Base-by-base conservation (phyloP, 2,113 vertebrate species). In the Neodontobutis hainanensis region DNA sequence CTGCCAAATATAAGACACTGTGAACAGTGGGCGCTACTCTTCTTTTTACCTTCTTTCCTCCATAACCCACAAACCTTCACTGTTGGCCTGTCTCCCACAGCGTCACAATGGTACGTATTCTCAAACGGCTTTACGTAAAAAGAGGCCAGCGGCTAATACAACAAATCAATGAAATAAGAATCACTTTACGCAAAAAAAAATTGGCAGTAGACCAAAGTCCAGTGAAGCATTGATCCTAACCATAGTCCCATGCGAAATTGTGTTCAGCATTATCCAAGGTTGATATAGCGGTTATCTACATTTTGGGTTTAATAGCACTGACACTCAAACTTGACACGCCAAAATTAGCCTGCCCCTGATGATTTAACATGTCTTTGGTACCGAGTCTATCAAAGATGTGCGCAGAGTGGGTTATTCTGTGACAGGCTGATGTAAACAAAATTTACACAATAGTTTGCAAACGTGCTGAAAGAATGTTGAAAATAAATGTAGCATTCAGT, bases 11-110 rank as follows among this genome's bases (percentile, higher is more conserved):
- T 3, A 59, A 32, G 46, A 65, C 19, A 57, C 57, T 4, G 50
- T 14, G 49, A 61, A 63, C 48, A 52, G 4, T 15, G 11, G 56
- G 34, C 56, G 68, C 71, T 11, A 16, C 68, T 79, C 53, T 63
- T 75, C 78, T 90, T 85, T 91, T 89, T 89, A 90, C 82, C 87
- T 86, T 85, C 79, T 77, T 36, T 85, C 81, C 80, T 85, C 82
- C 84, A 90, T 90, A 85, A 89, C 87, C 86, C 83, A 80, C 78
- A 74, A 81, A 80, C 71, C 83, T 62, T 63, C 77, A 67, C 68
- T 46, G 73, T 68, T 9, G 64, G 35, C 49, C 19, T 27, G 38
- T 40, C 40, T 19, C 55, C 15, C 64, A 32, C 19, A 47, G 40
- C 58, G 61, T 45, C 56, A 68, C 65, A 61, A 35, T 66, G 60